Evolutionary conservation across 2,888 invertebrate species (phyloP).

Genomic region (Hydraecia micacea): DNA sequence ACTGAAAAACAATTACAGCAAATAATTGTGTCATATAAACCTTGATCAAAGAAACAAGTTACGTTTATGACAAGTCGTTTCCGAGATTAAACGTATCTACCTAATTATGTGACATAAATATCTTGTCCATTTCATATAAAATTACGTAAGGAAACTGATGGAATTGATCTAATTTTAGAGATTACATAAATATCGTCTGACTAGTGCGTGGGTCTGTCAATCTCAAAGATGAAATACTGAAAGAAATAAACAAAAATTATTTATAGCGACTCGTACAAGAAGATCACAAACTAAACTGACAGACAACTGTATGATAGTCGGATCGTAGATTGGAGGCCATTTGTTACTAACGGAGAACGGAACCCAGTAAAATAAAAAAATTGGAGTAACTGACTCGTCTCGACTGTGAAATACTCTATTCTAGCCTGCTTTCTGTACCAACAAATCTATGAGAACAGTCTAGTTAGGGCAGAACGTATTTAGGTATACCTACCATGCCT

Average conservation of each 20-base stretch:
- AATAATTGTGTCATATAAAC: slow-evolving; percentile 50
- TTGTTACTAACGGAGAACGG: too few species aligned
- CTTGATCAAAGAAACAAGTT: slow-evolving; percentile 41
- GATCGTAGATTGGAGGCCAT: not conserved
- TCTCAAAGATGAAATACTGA: not conserved
- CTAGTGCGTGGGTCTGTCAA: slow-evolving; percentile 17
- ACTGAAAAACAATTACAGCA: slow-evolving; percentile 44
- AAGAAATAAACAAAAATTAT: too few species aligned
- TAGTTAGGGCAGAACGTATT: too few species aligned
- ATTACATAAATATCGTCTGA: slow-evolving; percentile 12
- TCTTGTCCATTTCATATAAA: slow-evolving; percentile 28
- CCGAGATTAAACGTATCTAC: slow-evolving; percentile 6
- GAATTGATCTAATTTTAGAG: slow-evolving; percentile 20
- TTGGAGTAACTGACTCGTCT: not conserved
- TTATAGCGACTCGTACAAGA: too few species aligned
- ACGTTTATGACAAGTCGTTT: slow-evolving; percentile 31
- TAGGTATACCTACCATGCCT: too few species aligned
- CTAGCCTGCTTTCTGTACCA: not conserved
- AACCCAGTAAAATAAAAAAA: too few species aligned
- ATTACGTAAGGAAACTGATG: slow-evolving; percentile 20
- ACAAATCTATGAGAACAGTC: not conserved
- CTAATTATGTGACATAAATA: slow-evolving; percentile 31
- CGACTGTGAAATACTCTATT: too few species aligned
- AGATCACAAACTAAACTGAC: too few species aligned
- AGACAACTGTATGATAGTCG: too few species aligned